phyloP scores from a whole-genome alignment of 2,113 vertebrate species.

The Monopterus albus region DNA sequence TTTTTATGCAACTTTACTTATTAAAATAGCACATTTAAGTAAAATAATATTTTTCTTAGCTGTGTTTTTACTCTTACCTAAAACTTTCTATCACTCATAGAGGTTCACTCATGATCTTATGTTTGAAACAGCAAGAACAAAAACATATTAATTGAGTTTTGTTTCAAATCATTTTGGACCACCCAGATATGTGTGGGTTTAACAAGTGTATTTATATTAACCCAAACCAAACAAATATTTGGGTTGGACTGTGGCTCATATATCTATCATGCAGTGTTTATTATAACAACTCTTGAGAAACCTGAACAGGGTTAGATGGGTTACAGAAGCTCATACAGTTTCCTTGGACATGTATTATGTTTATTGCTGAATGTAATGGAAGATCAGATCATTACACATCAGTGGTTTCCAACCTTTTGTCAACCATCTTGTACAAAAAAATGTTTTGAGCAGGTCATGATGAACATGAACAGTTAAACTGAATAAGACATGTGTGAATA shows the following conservation, averaged over 20 bases:
- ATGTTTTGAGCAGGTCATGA: background rate
- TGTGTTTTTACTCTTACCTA: background rate
- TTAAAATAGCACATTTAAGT: background rate
- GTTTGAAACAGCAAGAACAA: background rate
- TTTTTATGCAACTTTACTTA: no score
- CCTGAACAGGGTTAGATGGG: constrained; percentile 11
- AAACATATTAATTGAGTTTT: background rate
- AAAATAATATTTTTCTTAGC: background rate
- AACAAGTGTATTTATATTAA: constrained; percentile 38
- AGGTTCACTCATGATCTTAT: background rate
- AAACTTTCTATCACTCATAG: background rate
- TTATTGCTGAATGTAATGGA: background rate
- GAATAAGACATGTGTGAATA: background rate
- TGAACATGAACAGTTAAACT: background rate
- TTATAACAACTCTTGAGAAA: constrained; percentile 27
- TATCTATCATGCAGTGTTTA: constrained; percentile 50
- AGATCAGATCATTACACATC: background rate
- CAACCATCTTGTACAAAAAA: no score
- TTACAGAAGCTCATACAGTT: background rate
- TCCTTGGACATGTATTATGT: background rate
- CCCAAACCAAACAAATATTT: constrained; percentile 25
- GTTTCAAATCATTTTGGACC: constrained; percentile 13
- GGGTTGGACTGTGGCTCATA: constrained; percentile 13
- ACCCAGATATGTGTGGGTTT: constrained; percentile 26
- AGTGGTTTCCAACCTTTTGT: background rate